A percentile compares a stretch with the other conserved stretches of the same genome.
Evolutionary conservation across 2,113 vertebrate species (phyloP).

Genomic region (Dunckerocampus dactyliophorus): DNA sequence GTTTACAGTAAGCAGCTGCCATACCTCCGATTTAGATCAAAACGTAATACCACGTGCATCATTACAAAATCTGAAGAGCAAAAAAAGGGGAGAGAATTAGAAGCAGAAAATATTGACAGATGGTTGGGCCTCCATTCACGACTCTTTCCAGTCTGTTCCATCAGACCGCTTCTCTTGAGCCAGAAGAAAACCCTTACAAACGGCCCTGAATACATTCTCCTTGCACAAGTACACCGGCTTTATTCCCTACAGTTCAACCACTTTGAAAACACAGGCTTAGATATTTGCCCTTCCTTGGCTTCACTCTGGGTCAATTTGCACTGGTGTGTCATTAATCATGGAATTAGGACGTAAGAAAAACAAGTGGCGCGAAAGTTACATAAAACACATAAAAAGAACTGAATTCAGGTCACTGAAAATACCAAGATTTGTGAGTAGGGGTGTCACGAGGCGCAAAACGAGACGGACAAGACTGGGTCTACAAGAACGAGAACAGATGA

Average conservation of each 20-base stretch:
- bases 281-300: slow-evolving; percentile 29
- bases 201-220: slow-evolving; percentile 48
- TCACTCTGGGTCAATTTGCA: not conserved
- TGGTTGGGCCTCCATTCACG: slow-evolving; percentile 58
- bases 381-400: slow-evolving; percentile 24
- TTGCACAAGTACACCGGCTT: slow-evolving; percentile 33
- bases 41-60: slow-evolving; percentile 7
- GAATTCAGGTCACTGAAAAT: slow-evolving; percentile 58
- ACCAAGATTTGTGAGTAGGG: slow-evolving; percentile 13
- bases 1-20: not conserved
- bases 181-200: slow-evolving; percentile 58
- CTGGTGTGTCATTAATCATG: not conserved
- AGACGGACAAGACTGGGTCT: no score
- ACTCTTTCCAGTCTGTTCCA: slow-evolving; percentile 49
- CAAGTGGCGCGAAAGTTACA: not conserved
- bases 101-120: slow-evolving; percentile 41
- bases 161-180: slow-evolving; percentile 57
- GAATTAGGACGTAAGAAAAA: not conserved
- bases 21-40: not conserved
- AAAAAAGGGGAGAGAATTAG: slow-evolving; percentile 15
- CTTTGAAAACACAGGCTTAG: slow-evolving; percentile 23
- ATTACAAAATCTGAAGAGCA: slow-evolving; percentile 12
- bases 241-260: slow-evolving; percentile 39
- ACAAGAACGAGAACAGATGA: no score
- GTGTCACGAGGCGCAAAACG: not conserved